Evolutionary conservation across 37 sponge, comb jelly and placozoan genomes (phyloP), one percentile per base, ranked within the genome.

Genomic region (Chondrosia reniformis): DNA sequence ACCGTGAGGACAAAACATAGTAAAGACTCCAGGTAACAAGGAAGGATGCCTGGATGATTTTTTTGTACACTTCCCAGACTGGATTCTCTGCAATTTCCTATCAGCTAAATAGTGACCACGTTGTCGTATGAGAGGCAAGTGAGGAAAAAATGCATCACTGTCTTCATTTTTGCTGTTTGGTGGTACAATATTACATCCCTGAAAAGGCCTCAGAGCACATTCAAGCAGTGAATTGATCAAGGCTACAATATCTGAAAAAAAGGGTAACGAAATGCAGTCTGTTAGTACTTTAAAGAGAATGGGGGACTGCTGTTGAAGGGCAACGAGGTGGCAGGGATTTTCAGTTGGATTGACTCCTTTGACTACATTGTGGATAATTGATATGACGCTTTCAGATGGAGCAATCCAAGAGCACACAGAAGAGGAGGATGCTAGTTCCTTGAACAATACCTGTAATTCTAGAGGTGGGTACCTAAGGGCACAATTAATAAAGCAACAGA

Each of bases 1-100:
- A 81, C 83, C 83, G 44, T 82, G 83, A n/a, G 76, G 83, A 44
- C 83, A 82, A 40, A 75, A 82, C 5, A 82, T 31, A 32, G 83
- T 82, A 66, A 82, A 82, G 7, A 82, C 75, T 6, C 76, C 83
- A 8, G 83, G 83, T 33, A 54, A 25, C 10, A 82, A 66, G 1
- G 66, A 46, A n/a, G 83, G 83, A 43, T 82, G 83, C 6, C 76
- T 41, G 21, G 64, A 73, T 27, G 75, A 57, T 3, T 4, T 5
- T 67, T 82, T 82, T 44, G 33, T 62, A 28, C 83, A 82, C 4
- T 30, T 22, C 4, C 27, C 17, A 22, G 25, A 40, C 13, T 17
- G 58, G 32, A 19, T 6, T 66, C 21, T 30, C 13, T 25, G 34
- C 19, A 10, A 10, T n/a, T 57, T 49, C 13, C 46, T 72, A 34